A percentile compares a stretch with the other conserved stretches of the same genome.
These are phyloP conservation scores for Siderastrea siderea DNA, from an alignment of 92 coral and sea anemone species.

Conservation along the genomic window DNA sequence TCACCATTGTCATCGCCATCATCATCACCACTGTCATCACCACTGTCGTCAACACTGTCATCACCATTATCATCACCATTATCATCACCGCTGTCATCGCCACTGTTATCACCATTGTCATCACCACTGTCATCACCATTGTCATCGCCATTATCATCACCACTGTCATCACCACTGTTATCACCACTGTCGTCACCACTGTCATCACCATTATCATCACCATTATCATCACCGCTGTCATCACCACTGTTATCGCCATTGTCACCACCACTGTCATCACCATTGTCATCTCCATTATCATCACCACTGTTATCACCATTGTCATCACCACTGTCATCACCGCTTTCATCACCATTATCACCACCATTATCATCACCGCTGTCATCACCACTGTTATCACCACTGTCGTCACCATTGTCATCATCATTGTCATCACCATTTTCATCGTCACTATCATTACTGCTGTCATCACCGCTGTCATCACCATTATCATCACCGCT, in stretches of 20 bases:
- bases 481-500: background rate
- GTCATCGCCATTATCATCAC: background rate
- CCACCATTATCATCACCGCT: background rate
- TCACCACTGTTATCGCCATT: background rate
- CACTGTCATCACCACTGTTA: background rate
- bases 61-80: background rate
- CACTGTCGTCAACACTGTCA: background rate
- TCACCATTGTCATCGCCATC: background rate
- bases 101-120: background rate
- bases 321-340: background rate
- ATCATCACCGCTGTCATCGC: background rate
- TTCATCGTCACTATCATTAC: background rate
- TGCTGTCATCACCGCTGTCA: background rate
- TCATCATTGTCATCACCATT: conserved; percentile 1
- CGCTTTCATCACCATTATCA: background rate
- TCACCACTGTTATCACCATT: conserved; percentile 4
- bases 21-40: background rate
- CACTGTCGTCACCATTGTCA: background rate
- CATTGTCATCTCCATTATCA: too few relatives aligned
- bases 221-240: conserved; percentile 4
- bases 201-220: conserved; percentile 2
- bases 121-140: conserved; percentile 19
- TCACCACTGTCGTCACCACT: conserved; percentile 10
- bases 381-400: background rate
- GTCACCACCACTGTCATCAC: background rate